Evolutionary conservation across 2,888 invertebrate genomes (phyloP).

Genomic region (Aporophyla lueneburgensis): DNA sequence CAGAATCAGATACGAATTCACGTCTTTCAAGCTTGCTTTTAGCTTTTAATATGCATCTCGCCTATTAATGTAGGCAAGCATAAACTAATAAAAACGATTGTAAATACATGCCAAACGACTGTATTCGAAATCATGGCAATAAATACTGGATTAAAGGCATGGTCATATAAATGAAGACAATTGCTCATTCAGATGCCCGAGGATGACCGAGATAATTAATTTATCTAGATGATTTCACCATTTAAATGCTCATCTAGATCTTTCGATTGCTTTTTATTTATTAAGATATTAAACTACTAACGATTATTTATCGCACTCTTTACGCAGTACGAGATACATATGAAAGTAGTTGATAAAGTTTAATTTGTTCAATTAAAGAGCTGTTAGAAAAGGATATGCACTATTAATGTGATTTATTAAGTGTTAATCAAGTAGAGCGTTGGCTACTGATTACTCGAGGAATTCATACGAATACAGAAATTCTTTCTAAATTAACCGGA

Average conservation of each 20-base stretch:
- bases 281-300: slow-evolving; percentile 53
- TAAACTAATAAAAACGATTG: slow-evolving; percentile 46
- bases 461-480: slow-evolving; percentile 53
- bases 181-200: slow-evolving; percentile 65
- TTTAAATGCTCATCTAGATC: slow-evolving; percentile 62
- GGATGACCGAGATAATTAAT: slow-evolving; percentile 58
- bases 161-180: slow-evolving; percentile 61
- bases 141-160: slow-evolving; percentile 54
- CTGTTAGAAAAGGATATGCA: slow-evolving; percentile 45
- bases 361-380: slow-evolving; percentile 55
- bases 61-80: slow-evolving; percentile 21
- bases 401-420: slow-evolving; percentile 49
- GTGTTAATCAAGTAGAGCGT: slow-evolving; percentile 41
- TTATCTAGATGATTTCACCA: slow-evolving; percentile 55
- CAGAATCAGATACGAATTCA: slow-evolving; percentile 38
- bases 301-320: slow-evolving; percentile 59
- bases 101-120: slow-evolving; percentile 47
- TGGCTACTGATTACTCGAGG: slow-evolving; percentile 34
- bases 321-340: slow-evolving; percentile 30
- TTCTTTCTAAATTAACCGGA: slow-evolving; percentile 58
- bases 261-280: slow-evolving; percentile 61
- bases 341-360: slow-evolving; percentile 49
- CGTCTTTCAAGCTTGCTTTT: slow-evolving; percentile 37
- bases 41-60: slow-evolving; percentile 39
- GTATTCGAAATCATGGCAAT: slow-evolving; percentile 50